Evolutionary conservation across 2,888 invertebrate genomes (phyloP).

Genomic region (Carterocephalus palaemon): DNA sequence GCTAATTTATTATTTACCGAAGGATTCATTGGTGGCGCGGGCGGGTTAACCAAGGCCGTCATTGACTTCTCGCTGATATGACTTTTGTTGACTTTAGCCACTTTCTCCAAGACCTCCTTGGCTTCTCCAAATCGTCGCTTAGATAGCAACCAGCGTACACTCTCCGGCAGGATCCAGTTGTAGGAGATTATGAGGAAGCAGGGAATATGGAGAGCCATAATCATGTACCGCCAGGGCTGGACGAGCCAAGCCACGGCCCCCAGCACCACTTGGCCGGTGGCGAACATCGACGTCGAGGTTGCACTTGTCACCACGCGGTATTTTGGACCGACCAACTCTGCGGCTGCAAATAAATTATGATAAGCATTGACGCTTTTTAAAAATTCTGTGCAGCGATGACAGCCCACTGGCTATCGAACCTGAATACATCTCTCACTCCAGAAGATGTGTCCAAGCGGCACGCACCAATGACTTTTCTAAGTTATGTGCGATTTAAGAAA

Average conservation of each 20-base stretch:
- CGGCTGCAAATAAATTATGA: conserved; percentile 34
- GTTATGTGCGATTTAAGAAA: no score
- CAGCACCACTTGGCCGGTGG: conserved; percentile 83
- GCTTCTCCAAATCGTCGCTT: conserved; percentile 82
- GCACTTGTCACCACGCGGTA: conserved; percentile 85
- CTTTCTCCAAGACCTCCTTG: conserved; percentile 76
- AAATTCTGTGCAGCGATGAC: no score
- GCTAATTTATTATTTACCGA: no score
- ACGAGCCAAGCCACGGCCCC: conserved; percentile 83
- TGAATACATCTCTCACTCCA: conserved; percentile 2
- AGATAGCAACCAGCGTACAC: conserved; percentile 86
- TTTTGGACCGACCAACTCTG: conserved; percentile 87
- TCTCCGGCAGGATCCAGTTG: conserved; percentile 82
- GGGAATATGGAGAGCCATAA: conserved; percentile 83
- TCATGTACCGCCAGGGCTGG: conserved; percentile 83
- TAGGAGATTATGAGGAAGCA: conserved; percentile 82
- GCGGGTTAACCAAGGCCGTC: conserved; percentile 53
- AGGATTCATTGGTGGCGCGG: neutral
- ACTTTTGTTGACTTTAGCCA: conserved; percentile 81
- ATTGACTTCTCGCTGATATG: conserved; percentile 76
- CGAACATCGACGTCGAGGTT: conserved; percentile 83
- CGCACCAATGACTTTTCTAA: no score
- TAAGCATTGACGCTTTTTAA: neutral
- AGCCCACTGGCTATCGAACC: no score
- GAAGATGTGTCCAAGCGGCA: no score